Percentiles rank a stretch among this genome's conserved stretches.
Conservation (phyloP, 2,888 invertebrate species). For the Ametastegia equiseti region DNA sequence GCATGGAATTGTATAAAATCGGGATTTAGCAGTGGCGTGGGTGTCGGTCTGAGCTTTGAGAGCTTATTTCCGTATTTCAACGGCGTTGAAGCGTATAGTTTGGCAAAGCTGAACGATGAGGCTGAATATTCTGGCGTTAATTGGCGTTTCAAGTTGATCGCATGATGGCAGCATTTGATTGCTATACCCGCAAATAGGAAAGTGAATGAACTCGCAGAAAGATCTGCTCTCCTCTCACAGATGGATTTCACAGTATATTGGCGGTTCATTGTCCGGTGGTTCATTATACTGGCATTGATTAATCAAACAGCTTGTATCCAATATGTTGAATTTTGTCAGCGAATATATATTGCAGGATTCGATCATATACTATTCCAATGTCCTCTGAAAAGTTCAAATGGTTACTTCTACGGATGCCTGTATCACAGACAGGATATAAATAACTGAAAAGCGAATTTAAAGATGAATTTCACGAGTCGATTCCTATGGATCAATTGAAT, state of each 20-base stretch:
- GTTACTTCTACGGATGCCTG: too few relatives aligned
- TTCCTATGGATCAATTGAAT: too few relatives aligned
- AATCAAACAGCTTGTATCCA: not conserved
- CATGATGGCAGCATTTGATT: constrained; percentile 17
- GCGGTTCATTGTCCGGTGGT: not conserved
- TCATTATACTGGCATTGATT: not conserved
- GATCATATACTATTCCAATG: too few relatives aligned
- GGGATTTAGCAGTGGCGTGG: not conserved
- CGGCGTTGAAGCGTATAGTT: constrained; percentile 30
- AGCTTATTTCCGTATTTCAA: constrained; percentile 35
- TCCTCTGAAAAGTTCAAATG: too few relatives aligned
- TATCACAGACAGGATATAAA: too few relatives aligned
- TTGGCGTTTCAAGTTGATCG: constrained; percentile 35
- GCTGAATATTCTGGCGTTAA: constrained; percentile 32
- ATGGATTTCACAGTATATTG: not conserved
- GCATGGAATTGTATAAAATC: constrained; percentile 12
- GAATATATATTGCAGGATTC: too few relatives aligned
- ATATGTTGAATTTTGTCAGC: not conserved
- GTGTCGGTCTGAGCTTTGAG: constrained; percentile 2
- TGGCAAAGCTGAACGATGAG: constrained; percentile 32
- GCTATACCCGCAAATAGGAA: not conserved
- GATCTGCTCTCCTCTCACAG: not conserved
- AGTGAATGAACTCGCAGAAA: constrained; percentile 33
- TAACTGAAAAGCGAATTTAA: too few relatives aligned
- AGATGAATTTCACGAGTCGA: too few relatives aligned